phyloP scores from a whole-genome alignment of 2,113 vertebrate genomes.

The Oryzias celebensis region DNA sequence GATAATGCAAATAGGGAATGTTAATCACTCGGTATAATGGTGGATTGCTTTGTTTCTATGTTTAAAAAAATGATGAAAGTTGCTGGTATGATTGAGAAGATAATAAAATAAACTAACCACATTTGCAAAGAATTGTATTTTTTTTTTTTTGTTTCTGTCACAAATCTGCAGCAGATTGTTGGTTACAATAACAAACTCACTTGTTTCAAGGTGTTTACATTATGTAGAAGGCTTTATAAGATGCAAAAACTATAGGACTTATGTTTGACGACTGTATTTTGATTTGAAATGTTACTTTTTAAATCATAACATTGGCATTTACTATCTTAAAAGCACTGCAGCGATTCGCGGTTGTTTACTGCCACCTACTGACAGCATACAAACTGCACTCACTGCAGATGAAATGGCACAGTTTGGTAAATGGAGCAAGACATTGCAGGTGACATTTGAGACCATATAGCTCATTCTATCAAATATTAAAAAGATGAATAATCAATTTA shows the following conservation, averaged over 20 bases:
- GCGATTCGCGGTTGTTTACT: slow-evolving; percentile 36
- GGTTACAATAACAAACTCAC: too few species aligned
- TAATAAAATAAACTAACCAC: slow-evolving; percentile 42
- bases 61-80: not conserved
- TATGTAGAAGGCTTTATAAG: too few species aligned
- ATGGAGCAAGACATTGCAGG: too few species aligned
- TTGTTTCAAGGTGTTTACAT: too few species aligned
- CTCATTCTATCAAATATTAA: too few species aligned
- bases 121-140: not conserved
- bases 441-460: too few species aligned
- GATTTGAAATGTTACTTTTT: not conserved
- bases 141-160: not conserved
- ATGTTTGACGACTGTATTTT: too few species aligned
- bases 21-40: slow-evolving; percentile 44
- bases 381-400: not conserved
- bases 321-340: not conserved
- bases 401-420: too few species aligned
- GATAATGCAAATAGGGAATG: slow-evolving; percentile 62
- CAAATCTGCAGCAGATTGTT: not conserved
- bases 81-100: slow-evolving; percentile 28
- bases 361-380: slow-evolving; percentile 48
- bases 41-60: slow-evolving; percentile 10
- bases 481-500: too few species aligned
- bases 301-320: not conserved
- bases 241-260: too few species aligned